Conservation (phyloP, 2,113 vertebrate genomes). For the Circaetus gallicus region DNA sequence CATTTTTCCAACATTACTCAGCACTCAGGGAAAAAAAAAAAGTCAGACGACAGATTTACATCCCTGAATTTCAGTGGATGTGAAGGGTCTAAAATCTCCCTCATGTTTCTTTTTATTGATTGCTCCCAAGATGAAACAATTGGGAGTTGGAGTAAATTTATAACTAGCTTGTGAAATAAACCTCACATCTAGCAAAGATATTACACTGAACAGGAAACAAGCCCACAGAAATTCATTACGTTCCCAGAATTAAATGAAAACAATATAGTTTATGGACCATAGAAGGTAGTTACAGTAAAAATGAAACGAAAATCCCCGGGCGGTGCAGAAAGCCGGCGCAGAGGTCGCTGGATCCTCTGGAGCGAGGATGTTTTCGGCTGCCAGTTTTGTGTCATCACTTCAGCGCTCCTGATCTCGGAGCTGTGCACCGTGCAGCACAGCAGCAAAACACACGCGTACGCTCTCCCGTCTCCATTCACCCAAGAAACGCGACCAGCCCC, state of each 20-base stretch:
- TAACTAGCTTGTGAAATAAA: conserved; percentile 63
- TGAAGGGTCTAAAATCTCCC: conserved; percentile 54
- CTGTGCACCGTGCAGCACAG: rapidly evolving
- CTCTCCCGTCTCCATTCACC: rapidly evolving
- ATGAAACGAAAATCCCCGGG: not conserved
- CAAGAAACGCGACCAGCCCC: not conserved
- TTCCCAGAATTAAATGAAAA: conserved; percentile 67
- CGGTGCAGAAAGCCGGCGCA: not conserved
- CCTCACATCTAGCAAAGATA: conserved; percentile 60
- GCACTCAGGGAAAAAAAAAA: not conserved
- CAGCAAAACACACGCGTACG: not conserved
- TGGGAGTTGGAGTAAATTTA: conserved; percentile 49
- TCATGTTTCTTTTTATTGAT: conserved; percentile 59
- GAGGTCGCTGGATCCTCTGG: not conserved
- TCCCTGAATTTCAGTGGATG: conserved; percentile 55
- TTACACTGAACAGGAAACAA: conserved; percentile 59
- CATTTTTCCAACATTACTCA: conserved; percentile 32
- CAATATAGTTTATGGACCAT: conserved; percentile 59
- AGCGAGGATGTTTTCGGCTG: not conserved
- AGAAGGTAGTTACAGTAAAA: conserved; percentile 53
- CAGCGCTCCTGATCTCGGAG: not conserved
- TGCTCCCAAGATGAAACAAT: conserved; percentile 60
- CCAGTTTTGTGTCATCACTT: conserved; percentile 44
- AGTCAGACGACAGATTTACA: conserved; percentile 25
- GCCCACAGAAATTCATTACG: conserved; percentile 65